Conservation (phyloP, 2,888 invertebrate species). For the Carcina quercana region DNA sequence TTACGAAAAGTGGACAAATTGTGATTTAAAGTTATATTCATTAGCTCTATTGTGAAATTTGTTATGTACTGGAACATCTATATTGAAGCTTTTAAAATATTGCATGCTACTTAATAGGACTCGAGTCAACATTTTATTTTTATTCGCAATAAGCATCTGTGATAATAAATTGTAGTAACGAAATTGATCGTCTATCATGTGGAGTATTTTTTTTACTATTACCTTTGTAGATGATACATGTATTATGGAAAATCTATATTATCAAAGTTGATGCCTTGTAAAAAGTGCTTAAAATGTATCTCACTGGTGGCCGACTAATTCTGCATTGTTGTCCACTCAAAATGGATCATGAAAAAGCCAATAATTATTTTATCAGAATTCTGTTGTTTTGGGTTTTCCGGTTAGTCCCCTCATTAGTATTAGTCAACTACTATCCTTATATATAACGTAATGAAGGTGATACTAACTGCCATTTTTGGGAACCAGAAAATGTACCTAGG, state of each 20-base stretch:
- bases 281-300: slow-evolving; percentile 35
- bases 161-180: slow-evolving; percentile 53
- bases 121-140: slow-evolving; percentile 21
- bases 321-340: no score
- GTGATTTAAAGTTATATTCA: no score
- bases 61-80: no score
- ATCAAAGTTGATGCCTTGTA: slow-evolving; percentile 22
- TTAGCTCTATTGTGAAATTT: no score
- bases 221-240: slow-evolving; percentile 14
- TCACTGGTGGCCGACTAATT: no score
- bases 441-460: slow-evolving; percentile 37
- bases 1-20: slow-evolving; percentile 29
- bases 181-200: slow-evolving; percentile 24
- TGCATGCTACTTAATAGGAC: slow-evolving; percentile 10
- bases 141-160: slow-evolving; percentile 61
- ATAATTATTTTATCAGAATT: no score
- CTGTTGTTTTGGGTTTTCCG: no score
- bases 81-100: neutral
- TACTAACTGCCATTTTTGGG: slow-evolving; percentile 60
- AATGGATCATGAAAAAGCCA: no score
- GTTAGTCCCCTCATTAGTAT: no score
- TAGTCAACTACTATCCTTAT: no score
- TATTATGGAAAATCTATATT: slow-evolving; percentile 8
- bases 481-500: no score
- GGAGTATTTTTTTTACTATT: slow-evolving; percentile 16